These are phyloP conservation scores for Drosophila merina DNA, from an alignment of 2,888 invertebrate species.

Conservation along the genomic window DNA sequence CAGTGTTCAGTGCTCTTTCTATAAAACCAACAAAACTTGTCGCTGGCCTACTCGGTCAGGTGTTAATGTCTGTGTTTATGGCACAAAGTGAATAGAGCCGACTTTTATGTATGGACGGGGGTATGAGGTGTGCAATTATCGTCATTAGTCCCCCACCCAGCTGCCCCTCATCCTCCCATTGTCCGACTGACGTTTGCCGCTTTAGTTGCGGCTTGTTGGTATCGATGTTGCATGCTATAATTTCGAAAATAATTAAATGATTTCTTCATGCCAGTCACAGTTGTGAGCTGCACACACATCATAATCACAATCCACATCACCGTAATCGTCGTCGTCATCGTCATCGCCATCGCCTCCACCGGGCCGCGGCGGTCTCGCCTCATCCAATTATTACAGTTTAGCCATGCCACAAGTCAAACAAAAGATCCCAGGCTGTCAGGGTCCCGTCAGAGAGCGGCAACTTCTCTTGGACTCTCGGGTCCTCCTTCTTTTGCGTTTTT, in stretches of 20 bases:
- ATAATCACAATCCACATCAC: conserved; percentile 60
- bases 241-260: conserved; percentile 65
- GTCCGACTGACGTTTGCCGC: conserved; percentile 57
- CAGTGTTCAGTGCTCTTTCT: too few species aligned
- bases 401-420: conserved; percentile 74
- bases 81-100: conserved; percentile 64
- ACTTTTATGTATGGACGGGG: conserved; percentile 24
- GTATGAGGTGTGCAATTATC: conserved; percentile 51
- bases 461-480: conserved; percentile 17
- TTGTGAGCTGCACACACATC: conserved; percentile 61
- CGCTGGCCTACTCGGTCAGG: conserved; percentile 65
- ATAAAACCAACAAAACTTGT: conserved; percentile 11
- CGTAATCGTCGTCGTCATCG: conserved; percentile 34
- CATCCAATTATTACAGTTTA: conserved; percentile 78
- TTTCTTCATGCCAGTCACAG: conserved; percentile 75
- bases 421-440: conserved; percentile 55
- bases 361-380: conserved; percentile 41
- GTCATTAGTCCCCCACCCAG: conserved; percentile 34
- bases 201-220: conserved; percentile 82
- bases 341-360: conserved; percentile 10
- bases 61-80: conserved; percentile 81
- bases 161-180: conserved; percentile 28
- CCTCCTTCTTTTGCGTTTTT: neutral
- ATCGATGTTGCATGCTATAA: conserved; percentile 80
- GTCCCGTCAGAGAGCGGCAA: conserved; percentile 27